Evolutionary conservation across 2,888 invertebrate species (phyloP).

Genomic region (Thera britannica): DNA sequence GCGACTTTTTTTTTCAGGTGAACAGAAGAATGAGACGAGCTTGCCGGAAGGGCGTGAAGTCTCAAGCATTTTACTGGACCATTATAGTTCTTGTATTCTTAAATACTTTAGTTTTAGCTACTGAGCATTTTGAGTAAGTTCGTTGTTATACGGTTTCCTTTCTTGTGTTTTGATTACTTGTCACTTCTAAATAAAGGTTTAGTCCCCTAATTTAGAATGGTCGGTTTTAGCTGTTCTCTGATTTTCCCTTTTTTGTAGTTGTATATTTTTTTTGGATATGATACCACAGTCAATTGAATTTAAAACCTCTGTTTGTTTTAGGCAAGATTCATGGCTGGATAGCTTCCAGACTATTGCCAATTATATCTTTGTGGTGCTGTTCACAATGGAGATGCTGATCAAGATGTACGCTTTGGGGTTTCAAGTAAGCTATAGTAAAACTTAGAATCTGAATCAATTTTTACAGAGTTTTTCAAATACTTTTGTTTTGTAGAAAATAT

Average conservation of each 20-base stretch:
- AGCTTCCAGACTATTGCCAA: constrained; percentile 98
- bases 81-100: constrained; percentile 99
- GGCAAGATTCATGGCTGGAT: constrained; percentile 96
- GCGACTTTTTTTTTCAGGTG: constrained; percentile 64
- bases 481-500: too few species aligned
- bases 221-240: too few species aligned
- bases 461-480: too few species aligned
- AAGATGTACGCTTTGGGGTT: constrained; percentile 99
- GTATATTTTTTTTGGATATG: too few species aligned
- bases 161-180: background rate
- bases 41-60: constrained; percentile 97
- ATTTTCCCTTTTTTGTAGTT: too few species aligned
- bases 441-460: background rate
- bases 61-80: constrained; percentile 99
- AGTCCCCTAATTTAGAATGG: too few species aligned
- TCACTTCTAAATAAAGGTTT: background rate
- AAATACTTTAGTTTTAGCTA: constrained; percentile 98
- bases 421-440: constrained; percentile 86
- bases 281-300: too few species aligned
- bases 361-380: constrained; percentile 97
- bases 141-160: background rate
- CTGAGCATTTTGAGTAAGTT: constrained; percentile 93
- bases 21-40: constrained; percentile 95
- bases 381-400: constrained; percentile 99
- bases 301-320: constrained; percentile 45